A percentile compares a stretch with the other conserved stretches of the same genome.
These are phyloP conservation scores for Siphamia tubifer DNA, from an alignment of 2,113 vertebrate genomes.

Conservation along the genomic window DNA sequence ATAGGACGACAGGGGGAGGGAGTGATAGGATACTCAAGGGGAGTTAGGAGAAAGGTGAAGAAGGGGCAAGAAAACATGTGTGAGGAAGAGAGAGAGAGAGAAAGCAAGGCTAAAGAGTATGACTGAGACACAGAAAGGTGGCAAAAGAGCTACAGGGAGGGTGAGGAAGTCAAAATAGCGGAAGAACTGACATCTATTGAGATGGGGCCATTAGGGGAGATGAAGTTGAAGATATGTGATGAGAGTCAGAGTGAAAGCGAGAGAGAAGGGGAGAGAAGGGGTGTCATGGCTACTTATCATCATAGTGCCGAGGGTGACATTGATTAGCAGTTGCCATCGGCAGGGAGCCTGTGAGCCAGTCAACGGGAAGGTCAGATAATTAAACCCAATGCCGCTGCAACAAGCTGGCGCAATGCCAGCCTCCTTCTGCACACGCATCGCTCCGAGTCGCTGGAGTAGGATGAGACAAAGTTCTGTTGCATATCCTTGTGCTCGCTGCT, in stretches of 20 bases:
- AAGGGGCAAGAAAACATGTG: background rate
- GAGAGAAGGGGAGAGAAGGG: slow-evolving; percentile 14
- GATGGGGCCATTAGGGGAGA: slow-evolving; percentile 18
- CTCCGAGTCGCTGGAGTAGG: background rate
- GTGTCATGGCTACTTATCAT: slow-evolving; percentile 63
- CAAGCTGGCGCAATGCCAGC: slow-evolving; percentile 45
- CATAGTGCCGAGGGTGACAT: slow-evolving; percentile 60
- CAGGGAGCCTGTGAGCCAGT: slow-evolving; percentile 44
- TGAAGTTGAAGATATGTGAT: slow-evolving; percentile 33
- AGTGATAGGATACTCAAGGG: slow-evolving; percentile 7
- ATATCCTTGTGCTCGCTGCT: background rate
- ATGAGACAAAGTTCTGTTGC: background rate
- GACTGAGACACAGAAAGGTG: background rate
- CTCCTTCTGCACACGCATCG: background rate
- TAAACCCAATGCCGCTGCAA: slow-evolving; percentile 64
- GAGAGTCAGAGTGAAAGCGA: slow-evolving; percentile 18
- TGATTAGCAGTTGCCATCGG: slow-evolving; percentile 61
- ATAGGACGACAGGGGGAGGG: slow-evolving; percentile 11
- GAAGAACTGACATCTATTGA: background rate
- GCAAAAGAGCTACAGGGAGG: background rate
- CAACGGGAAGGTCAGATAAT: slow-evolving; percentile 67
- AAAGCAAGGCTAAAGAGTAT: background rate
- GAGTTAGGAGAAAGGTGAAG: background rate
- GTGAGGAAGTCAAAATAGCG: background rate
- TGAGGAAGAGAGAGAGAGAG: background rate